These are phyloP conservation scores for Pluvialis apricaria DNA, from an alignment of 2,113 vertebrate genomes.

Conservation along the genomic window DNA sequence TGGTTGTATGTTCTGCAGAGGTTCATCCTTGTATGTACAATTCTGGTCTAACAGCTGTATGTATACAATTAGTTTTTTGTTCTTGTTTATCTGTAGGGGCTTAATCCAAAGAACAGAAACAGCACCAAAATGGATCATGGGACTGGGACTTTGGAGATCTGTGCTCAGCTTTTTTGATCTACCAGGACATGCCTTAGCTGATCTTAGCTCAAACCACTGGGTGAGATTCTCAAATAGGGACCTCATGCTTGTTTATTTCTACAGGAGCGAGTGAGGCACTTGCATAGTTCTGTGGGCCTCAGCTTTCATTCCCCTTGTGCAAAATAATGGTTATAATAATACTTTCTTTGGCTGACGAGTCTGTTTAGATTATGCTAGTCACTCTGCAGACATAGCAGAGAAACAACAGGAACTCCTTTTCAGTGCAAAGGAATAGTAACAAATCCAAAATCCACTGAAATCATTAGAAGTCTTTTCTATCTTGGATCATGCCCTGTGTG, in stretches of 20 bases:
- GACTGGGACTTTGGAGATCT: background rate
- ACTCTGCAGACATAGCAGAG: background rate
- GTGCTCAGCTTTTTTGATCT: background rate
- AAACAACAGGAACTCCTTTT: background rate
- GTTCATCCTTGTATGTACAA: fast-evolving
- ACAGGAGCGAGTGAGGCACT: background rate
- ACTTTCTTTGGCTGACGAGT: background rate
- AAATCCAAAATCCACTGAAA: background rate
- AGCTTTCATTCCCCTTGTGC: background rate
- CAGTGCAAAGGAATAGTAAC: background rate
- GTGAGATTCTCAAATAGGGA: background rate
- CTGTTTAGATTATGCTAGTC: background rate
- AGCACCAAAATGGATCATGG: background rate
- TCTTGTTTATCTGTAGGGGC: background rate
- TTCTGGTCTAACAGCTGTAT: background rate
- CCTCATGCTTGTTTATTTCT: background rate
- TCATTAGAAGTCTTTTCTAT: background rate
- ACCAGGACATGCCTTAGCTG: background rate
- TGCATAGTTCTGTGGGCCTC: background rate
- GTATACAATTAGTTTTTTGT: background rate
- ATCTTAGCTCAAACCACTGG: background rate
- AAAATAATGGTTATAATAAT: background rate
- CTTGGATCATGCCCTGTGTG: background rate
- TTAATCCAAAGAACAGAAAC: background rate
- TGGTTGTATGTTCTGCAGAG: background rate